Percentiles rank a stretch among this genome's conserved stretches.
These are phyloP conservation scores for Chironomus striatipennis DNA, from an alignment of 1,140 invertebrate species.

Conservation along the genomic window DNA sequence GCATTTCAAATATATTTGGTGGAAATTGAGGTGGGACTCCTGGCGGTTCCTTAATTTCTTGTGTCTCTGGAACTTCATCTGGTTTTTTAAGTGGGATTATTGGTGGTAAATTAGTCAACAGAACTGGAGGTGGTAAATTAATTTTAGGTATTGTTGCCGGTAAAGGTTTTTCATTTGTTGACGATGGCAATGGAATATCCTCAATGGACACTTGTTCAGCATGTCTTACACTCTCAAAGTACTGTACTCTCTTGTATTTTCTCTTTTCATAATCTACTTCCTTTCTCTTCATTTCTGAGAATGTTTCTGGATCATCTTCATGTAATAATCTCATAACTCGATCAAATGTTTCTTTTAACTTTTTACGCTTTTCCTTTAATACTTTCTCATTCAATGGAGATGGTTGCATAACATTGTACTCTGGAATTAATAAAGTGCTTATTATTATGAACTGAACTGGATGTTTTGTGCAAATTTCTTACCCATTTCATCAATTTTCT, in stretches of 20 bases:
- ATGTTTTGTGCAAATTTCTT: conserved; percentile 31
- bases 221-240: conserved; percentile 90
- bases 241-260: conserved; percentile 73
- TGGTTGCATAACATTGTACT: conserved; percentile 89
- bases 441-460: neutral
- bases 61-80: conserved; percentile 26
- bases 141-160: conserved; percentile 72
- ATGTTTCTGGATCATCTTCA: conserved; percentile 94
- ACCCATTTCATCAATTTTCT: conserved; percentile 98
- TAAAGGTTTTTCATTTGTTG: conserved; percentile 37
- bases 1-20: conserved; percentile 53
- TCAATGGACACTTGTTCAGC: conserved; percentile 94
- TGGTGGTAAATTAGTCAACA: conserved; percentile 36
- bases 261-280: conserved; percentile 90
- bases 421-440: conserved; percentile 46
- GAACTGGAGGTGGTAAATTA: conserved; percentile 41
- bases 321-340: conserved; percentile 87
- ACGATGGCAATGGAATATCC: conserved; percentile 85
- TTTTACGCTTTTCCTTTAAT: conserved; percentile 91
- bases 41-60: conserved; percentile 53
- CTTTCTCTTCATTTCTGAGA: conserved; percentile 80
- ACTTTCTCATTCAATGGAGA: conserved; percentile 95
- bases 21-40: conserved; percentile 82
- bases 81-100: conserved; percentile 38
- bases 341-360: conserved; percentile 90